Percentiles rank a stretch among this genome's conserved stretches.
Evolutionary conservation across 2,113 vertebrate species (phyloP).

Genomic region (Serilophus lunatus): DNA sequence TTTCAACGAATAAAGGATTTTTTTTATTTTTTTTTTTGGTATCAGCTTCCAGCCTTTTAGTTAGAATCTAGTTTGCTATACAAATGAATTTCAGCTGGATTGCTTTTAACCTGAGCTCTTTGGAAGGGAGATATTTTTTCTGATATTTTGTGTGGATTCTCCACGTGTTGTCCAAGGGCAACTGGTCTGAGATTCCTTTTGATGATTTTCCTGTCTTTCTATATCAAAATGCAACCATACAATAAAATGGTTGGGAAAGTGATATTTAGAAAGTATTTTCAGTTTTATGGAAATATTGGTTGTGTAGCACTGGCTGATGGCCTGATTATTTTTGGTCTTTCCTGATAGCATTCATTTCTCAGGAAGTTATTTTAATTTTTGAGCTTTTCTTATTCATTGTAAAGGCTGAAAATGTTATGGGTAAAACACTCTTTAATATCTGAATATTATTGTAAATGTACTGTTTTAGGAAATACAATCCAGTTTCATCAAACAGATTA

Average conservation of each 20-base stretch:
- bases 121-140: not conserved
- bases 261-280: not conserved
- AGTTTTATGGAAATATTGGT: not conserved
- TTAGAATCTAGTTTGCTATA: not conserved
- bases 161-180: not conserved
- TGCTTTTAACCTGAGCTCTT: not conserved
- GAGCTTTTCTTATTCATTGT: not conserved
- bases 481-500: not conserved
- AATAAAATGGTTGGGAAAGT: not conserved
- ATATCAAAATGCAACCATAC: not conserved
- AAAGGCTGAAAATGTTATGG: not conserved
- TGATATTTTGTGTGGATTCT: not conserved
- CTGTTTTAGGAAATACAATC: not conserved
- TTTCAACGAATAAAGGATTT: not conserved
- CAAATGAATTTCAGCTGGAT: not conserved
- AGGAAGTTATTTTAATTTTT: not conserved
- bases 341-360: not conserved
- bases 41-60: not conserved
- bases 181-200: not conserved
- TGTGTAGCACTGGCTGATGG: not conserved
- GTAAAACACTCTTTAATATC: not conserved
- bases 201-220: not conserved
- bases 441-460: not conserved
- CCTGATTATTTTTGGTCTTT: not conserved
- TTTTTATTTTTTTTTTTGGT: not conserved